Evolutionary conservation across 2,888 invertebrate genomes (phyloP).

Genomic region (Phlogophora meticulosa): DNA sequence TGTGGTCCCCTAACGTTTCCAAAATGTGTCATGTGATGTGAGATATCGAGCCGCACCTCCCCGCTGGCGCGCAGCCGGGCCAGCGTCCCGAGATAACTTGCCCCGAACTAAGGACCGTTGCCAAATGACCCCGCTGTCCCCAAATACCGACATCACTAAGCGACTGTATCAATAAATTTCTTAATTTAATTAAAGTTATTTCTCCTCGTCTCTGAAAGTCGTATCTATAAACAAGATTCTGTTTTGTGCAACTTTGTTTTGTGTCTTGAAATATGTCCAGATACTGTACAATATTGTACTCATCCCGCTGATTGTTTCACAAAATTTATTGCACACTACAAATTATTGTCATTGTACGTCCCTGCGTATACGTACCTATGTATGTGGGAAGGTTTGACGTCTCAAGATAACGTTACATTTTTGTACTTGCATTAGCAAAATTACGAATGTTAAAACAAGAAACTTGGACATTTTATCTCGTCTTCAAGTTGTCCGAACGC

Average conservation of each 20-base stretch:
- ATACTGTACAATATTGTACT: slow-evolving; percentile 25
- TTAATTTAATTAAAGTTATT: slow-evolving; percentile 85
- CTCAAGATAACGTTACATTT: slow-evolving; percentile 20
- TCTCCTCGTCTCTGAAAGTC: slow-evolving; percentile 68
- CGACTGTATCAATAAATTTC: slow-evolving; percentile 78
- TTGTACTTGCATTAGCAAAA: slow-evolving; percentile 23
- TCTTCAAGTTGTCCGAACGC: slow-evolving; percentile 34
- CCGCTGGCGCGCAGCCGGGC: slow-evolving; percentile 29
- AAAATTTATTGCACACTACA: slow-evolving; percentile 48
- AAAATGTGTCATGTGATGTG: slow-evolving; percentile 49
- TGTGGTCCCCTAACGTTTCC: slow-evolving; percentile 53
- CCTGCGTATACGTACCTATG: neutral
- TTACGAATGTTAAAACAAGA: slow-evolving; percentile 43
- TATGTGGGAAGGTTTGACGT: no score
- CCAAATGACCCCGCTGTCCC: slow-evolving; percentile 72
- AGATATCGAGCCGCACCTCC: slow-evolving; percentile 53
- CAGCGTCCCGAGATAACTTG: slow-evolving; percentile 51
- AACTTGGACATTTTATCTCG: slow-evolving; percentile 43
- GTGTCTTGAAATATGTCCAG: slow-evolving; percentile 49
- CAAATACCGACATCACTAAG: slow-evolving; percentile 71
- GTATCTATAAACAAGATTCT: slow-evolving; percentile 72
- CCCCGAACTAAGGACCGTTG: slow-evolving; percentile 64
- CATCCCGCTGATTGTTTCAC: slow-evolving; percentile 57
- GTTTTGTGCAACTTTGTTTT: slow-evolving; percentile 70
- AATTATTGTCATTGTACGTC: slow-evolving; percentile 39